These are phyloP conservation scores for Brachionus rotundiformis DNA, from an alignment of 1,140 invertebrate species.

Conservation along the genomic window DNA sequence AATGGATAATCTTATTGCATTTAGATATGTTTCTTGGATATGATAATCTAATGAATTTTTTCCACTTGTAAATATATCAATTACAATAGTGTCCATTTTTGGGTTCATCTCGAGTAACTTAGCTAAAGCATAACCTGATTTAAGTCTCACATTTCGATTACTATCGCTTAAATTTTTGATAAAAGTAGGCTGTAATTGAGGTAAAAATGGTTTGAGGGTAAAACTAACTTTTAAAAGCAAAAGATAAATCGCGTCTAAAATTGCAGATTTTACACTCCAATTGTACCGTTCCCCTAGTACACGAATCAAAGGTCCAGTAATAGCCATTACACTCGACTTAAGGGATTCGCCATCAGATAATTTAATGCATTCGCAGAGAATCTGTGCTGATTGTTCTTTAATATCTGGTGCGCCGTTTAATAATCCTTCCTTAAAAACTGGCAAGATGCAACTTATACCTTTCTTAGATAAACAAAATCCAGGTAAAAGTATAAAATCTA, in stretches of 20 bases:
- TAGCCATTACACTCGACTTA: constrained; percentile 90
- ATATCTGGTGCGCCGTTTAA: constrained; percentile 88
- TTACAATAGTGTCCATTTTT: constrained; percentile 79
- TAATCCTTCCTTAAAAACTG: constrained; percentile 91
- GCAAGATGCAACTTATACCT: constrained; percentile 87
- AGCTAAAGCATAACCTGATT: constrained; percentile 82
- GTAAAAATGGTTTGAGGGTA: constrained; percentile 93
- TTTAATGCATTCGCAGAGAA: constrained; percentile 85
- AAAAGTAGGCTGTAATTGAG: constrained; percentile 96
- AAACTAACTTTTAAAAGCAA: constrained; percentile 79
- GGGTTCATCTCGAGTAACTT: constrained; percentile 87
- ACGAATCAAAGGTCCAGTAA: constrained; percentile 93
- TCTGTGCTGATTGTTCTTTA: constrained; percentile 91
- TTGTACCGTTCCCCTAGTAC: constrained; percentile 93
- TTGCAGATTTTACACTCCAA: constrained; percentile 88
- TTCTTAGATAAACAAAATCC: constrained; percentile 90
- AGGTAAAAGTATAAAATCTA: constrained; percentile 68
- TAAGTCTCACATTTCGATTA: constrained; percentile 80
- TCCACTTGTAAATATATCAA: constrained; percentile 81
- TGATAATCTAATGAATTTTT: constrained; percentile 79
- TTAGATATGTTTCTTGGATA: constrained; percentile 85
- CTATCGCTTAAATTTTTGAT: constrained; percentile 86
- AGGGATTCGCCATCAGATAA: constrained; percentile 74
- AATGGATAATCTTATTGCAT: constrained; percentile 80
- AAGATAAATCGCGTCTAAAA: constrained; percentile 86